phyloP scores from a whole-genome alignment of 2,888 invertebrate genomes.

The Choristoneura rosaceana region DNA sequence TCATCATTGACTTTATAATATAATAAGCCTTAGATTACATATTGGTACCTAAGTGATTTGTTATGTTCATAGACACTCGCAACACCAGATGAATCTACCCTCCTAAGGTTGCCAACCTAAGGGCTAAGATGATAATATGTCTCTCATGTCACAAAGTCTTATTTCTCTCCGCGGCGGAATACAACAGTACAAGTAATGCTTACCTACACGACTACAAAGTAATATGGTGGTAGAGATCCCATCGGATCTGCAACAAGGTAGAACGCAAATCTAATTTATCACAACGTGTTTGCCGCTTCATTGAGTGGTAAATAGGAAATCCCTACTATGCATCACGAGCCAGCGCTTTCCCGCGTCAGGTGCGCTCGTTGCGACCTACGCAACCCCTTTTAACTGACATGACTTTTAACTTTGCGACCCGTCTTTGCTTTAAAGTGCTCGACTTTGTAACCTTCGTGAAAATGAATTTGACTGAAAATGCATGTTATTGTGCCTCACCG shows the following conservation, averaged over 20 bases:
- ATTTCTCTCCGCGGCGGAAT: too few species aligned
- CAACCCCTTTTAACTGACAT: constrained; percentile 84
- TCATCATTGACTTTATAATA: too few species aligned
- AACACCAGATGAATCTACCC: too few species aligned
- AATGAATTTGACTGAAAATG: constrained; percentile 16
- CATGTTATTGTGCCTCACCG: neutral
- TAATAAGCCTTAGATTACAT: too few species aligned
- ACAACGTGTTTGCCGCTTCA: neutral
- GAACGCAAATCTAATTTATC: neutral
- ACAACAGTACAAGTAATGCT: too few species aligned
- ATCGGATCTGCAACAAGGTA: neutral
- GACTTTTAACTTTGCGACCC: constrained; percentile 85
- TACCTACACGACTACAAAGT: neutral
- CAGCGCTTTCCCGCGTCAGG: constrained; percentile 52
- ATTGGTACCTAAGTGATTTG: too few species aligned
- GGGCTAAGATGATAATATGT: too few species aligned
- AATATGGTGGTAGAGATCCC: neutral
- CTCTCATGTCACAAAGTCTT: too few species aligned
- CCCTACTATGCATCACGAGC: constrained; percentile 22
- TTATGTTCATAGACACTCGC: too few species aligned
- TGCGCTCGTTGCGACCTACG: constrained; percentile 60
- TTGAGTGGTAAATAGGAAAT: constrained; percentile 22
- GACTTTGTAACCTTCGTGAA: constrained; percentile 54
- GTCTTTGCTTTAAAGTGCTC: constrained; percentile 80
- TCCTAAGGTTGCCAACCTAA: too few species aligned